Evolutionary conservation across 2,888 invertebrate genomes (phyloP).

Genomic region (Halocaridina rubra): DNA sequence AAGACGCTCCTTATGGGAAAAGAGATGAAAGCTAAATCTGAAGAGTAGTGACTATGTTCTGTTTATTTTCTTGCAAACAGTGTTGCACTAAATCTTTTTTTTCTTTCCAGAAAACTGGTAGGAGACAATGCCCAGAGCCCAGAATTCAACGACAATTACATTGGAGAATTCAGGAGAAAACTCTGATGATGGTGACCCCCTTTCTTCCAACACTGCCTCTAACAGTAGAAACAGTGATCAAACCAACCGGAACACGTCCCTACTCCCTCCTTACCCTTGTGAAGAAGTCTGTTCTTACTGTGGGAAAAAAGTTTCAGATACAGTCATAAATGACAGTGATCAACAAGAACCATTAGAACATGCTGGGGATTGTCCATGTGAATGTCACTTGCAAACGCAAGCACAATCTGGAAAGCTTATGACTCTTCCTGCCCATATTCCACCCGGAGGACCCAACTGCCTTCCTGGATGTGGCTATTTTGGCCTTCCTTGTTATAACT

Average conservation of each 20-base stretch:
- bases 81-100: too few species aligned
- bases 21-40: too few species aligned
- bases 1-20: too few species aligned
- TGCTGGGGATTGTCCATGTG: background rate
- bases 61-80: too few species aligned
- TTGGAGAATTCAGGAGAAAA: background rate
- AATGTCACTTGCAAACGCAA: conserved; percentile 5
- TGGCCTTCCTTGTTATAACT: conserved; percentile 41
- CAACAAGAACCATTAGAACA: background rate
- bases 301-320: background rate
- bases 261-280: conserved; percentile 7
- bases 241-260: background rate
- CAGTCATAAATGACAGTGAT: background rate
- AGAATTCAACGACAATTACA: too few species aligned
- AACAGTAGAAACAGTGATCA: background rate
- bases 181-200: background rate
- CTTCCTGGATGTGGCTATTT: conserved; percentile 43
- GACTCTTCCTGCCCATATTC: background rate
- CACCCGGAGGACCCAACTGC: conserved; percentile 32
- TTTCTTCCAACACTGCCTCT: too few species aligned
- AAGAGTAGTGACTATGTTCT: too few species aligned
- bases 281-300: background rate
- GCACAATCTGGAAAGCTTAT: background rate
- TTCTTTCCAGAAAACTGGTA: too few species aligned
- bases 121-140: too few species aligned